Conservation (phyloP, 2,888 invertebrate genomes). For the Uropetala carovei region DNA sequence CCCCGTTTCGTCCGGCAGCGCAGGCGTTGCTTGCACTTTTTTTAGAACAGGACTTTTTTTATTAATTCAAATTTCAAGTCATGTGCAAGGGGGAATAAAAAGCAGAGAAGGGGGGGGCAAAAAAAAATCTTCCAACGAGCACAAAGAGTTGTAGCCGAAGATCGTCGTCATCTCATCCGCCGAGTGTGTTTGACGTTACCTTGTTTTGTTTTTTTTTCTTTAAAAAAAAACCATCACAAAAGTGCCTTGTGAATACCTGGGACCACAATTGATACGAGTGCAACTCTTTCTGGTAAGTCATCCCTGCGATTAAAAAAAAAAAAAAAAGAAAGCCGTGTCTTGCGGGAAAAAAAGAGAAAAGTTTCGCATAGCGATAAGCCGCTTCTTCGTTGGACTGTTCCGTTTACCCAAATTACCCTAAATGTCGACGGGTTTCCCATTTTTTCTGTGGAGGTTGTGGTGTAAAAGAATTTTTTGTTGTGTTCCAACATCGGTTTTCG, state of each 20-base stretch:
- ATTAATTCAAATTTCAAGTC: conserved; percentile 70
- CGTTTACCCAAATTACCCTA: not conserved
- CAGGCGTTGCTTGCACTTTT: conserved; percentile 74
- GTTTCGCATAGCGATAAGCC: not conserved
- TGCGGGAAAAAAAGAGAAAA: no score
- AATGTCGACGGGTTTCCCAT: not conserved
- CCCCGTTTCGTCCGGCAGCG: conserved; percentile 79
- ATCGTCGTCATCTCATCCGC: conserved; percentile 4
- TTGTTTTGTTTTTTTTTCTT: conserved; percentile 36
- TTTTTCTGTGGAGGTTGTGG: not conserved
- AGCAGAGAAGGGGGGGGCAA: conserved; percentile 1
- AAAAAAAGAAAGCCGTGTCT: no score
- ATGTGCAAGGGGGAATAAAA: conserved; percentile 71
- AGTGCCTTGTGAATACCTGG: conserved; percentile 64
- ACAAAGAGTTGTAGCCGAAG: conserved; percentile 6
- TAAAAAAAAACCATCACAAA: conserved; percentile 20
- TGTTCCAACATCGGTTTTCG: no score
- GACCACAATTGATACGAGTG: conserved; percentile 57
- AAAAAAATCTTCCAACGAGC: conserved; percentile 50
- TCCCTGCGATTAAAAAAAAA: not conserved
- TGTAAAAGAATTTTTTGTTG: no score
- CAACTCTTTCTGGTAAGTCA: conserved; percentile 61
- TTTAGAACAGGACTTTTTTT: conserved; percentile 69
- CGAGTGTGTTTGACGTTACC: conserved; percentile 45
- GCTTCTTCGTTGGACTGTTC: not conserved